Base-by-base conservation (phyloP, 2,113 vertebrate genomes). In the Pachycephala philippinensis region DNA sequence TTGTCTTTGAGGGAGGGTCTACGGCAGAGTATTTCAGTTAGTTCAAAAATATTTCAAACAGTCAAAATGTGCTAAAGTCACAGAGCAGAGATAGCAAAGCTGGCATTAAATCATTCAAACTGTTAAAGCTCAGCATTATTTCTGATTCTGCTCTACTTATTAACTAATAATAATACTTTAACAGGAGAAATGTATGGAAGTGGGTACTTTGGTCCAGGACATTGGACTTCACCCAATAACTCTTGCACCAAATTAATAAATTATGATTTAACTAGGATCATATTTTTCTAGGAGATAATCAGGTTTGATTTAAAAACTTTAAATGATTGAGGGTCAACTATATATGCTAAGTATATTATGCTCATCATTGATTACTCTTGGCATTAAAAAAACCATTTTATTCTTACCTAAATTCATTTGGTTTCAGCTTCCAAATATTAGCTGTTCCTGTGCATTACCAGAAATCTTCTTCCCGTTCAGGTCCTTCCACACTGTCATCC, bases 281-380 rank as follows among this genome's bases (percentile, higher is more conserved):
- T 90, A 96, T 93, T 95, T 96, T 97, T 93, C 72, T 87, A 84
- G 77, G 49, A 90, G 86, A 81, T 96, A 89, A 77, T 96, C 79
- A 96, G 49, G 57, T 94, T 97, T 96, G 96, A 96, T 96, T 96
- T 96, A 94, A 96, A 96, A 96, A 95, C 95, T 96, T 93, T 13
- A 92, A 64, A 79, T 96, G 83, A 96, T 95, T 90, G 90, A 96
- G 88, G 79, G 44, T 93, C 14, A 1, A 71, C 93, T 84, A 47
- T 93, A 93, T 94, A 79, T 94, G 82, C 75, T 92, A 91, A 86
- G 83, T 90, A 84, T 94, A 95, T 96, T 93, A 94, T 65, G 60
- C 28, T 90, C 18, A 19, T 87, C 92, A 68, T 93, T 92, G 90
- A 93, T 96, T 93, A 81, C 49, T 60, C 56, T 60, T 89, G 88